Evolutionary conservation across 1,140 invertebrate species (phyloP).

Genomic region (Chlorops oryzae): DNA sequence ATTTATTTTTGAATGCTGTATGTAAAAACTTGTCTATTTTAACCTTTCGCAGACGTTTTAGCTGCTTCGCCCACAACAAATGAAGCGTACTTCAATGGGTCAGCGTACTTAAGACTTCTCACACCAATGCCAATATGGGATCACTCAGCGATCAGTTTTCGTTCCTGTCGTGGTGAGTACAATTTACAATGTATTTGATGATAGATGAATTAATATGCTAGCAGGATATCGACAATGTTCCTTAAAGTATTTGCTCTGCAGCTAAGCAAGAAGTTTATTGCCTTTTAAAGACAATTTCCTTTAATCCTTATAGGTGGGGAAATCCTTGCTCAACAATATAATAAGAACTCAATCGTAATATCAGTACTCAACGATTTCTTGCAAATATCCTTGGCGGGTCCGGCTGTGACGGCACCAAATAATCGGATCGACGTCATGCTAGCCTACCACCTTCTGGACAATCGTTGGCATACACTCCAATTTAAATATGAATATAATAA

Average conservation of each 20-base stretch:
- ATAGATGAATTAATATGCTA: too few species aligned
- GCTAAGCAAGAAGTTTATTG: not conserved
- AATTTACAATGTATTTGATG: too few species aligned
- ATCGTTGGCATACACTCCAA: conserved; percentile 63
- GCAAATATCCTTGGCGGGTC: conserved; percentile 60
- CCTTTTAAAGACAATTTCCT: not conserved
- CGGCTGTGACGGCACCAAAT: conserved; percentile 49
- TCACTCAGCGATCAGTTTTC: conserved; percentile 72
- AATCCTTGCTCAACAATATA: conserved; percentile 64
- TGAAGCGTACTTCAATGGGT: conserved; percentile 76
- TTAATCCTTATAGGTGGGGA: conserved; percentile 58
- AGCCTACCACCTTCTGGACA: conserved; percentile 64
- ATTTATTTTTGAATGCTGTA: conserved; percentile 12
- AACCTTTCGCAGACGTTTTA: conserved; percentile 45
- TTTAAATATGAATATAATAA: conserved; percentile 56
- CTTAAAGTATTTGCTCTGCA: too few species aligned
- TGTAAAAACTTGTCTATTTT: conserved; percentile 8
- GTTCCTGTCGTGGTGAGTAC: conserved; percentile 63
- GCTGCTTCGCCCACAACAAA: too few species aligned
- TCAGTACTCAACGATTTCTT: conserved; percentile 62
- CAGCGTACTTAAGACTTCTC: conserved; percentile 62
- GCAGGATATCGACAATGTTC: too few species aligned
- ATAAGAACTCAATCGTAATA: conserved; percentile 59
- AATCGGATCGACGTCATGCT: conserved; percentile 58
- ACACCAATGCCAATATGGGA: conserved; percentile 66